phyloP scores from a whole-genome alignment of 2,113 vertebrate species.

The Ciconia boyciana region DNA sequence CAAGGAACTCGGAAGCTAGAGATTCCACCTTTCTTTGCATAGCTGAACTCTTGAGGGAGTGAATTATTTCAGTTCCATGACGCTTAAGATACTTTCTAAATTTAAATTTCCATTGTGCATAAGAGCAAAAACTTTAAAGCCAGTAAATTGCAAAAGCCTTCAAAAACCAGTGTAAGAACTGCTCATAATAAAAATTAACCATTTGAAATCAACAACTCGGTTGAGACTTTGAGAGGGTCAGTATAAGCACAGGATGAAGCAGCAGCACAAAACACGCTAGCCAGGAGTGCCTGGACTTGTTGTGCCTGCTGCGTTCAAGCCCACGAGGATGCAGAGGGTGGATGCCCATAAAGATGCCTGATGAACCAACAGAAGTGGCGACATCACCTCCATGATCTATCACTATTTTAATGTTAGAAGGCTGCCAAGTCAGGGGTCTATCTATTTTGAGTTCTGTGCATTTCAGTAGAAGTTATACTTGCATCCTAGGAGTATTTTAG shows the following conservation, averaged over 20 bases:
- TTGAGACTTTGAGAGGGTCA: not conserved
- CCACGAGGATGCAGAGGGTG: rapidly evolving
- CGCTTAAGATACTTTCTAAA: not conserved
- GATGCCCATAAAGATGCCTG: too few relatives aligned
- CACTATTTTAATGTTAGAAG: rapidly evolving
- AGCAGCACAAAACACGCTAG: rapidly evolving
- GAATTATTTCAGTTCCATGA: not conserved
- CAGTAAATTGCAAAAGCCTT: not conserved
- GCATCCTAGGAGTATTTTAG: not conserved
- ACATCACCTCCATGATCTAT: not conserved
- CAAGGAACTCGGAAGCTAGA: not conserved
- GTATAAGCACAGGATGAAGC: not conserved
- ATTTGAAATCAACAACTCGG: rapidly evolving
- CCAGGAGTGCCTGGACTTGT: not conserved
- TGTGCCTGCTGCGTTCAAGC: not conserved
- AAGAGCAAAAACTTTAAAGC: not conserved
- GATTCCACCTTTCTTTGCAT: not conserved
- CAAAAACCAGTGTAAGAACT: not conserved
- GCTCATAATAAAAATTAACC: not conserved
- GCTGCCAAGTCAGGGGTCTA: not conserved
- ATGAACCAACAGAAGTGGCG: not conserved
- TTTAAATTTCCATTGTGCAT: not conserved
- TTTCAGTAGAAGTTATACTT: not conserved
- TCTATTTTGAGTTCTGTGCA: not conserved
- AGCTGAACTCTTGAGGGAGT: not conserved